A percentile compares a stretch with the other conserved stretches of the same genome.
Evolutionary conservation across 2,797 vertebrate genomes (phyloP).

Genomic region (Intellagama lesueurii): DNA sequence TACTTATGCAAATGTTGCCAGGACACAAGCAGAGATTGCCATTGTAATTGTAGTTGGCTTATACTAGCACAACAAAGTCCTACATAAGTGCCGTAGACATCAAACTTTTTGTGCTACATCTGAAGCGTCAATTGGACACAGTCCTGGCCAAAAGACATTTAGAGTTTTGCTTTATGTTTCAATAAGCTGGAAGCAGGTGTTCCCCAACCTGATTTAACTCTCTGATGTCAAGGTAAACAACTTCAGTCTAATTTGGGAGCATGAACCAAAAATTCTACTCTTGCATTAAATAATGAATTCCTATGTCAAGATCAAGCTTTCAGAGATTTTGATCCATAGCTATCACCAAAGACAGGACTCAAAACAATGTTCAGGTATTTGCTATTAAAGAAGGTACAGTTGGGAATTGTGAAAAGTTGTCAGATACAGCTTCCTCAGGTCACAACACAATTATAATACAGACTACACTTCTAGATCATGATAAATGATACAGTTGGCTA

Average conservation of each 20-base stretch:
- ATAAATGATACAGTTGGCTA: background rate
- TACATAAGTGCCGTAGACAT: too few species aligned
- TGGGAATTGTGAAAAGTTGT: background rate
- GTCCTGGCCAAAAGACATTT: background rate
- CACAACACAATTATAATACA: background rate
- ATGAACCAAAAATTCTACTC: background rate
- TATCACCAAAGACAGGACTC: background rate
- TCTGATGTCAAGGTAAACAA: constrained; percentile 25
- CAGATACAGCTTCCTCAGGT: background rate
- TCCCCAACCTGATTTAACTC: background rate
- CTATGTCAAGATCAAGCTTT: constrained; percentile 22
- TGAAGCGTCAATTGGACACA: too few species aligned
- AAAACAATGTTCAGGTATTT: background rate
- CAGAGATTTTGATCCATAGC: background rate
- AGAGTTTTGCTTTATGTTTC: background rate
- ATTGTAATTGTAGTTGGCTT: too few species aligned
- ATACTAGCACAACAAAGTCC: too few species aligned
- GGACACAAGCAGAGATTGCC: too few species aligned
- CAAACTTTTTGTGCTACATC: too few species aligned
- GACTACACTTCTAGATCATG: background rate
- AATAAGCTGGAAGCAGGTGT: background rate
- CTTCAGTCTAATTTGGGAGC: constrained; percentile 1
- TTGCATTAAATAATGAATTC: background rate
- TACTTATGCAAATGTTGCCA: too few species aligned
- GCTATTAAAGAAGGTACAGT: background rate